A percentile compares a stretch with the other conserved stretches of the same genome.
These are phyloP conservation scores for Diglossa brunneiventris DNA, from an alignment of 2,113 vertebrate genomes.

Conservation along the genomic window DNA sequence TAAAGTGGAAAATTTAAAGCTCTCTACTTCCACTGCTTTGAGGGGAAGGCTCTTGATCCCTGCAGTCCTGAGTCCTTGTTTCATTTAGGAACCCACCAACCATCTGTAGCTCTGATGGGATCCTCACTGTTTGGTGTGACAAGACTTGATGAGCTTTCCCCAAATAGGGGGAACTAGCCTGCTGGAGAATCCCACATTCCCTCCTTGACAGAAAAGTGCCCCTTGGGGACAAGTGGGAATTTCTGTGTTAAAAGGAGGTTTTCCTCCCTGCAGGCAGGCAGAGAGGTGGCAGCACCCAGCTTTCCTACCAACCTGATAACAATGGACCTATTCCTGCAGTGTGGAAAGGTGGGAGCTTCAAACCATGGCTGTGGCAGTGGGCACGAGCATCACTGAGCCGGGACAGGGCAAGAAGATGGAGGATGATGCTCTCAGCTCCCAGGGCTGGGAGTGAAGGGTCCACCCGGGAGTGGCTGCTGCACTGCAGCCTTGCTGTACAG, in stretches of 20 bases:
- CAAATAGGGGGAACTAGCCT: neutral
- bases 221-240: neutral
- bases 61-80: neutral
- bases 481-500: neutral
- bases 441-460: neutral
- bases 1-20: neutral
- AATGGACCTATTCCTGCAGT: neutral
- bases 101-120: accelerated
- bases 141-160: neutral
- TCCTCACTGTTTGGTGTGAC: accelerated
- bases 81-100: neutral
- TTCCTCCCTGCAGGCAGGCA: neutral
- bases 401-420: neutral
- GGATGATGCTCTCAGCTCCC: neutral
- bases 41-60: neutral
- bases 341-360: neutral
- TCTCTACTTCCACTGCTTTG: neutral
- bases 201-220: neutral
- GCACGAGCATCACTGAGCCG: accelerated
- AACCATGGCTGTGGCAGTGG: accelerated
- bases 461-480: neutral
- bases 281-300: neutral
- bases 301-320: neutral
- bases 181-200: neutral
- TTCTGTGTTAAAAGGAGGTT: neutral